A percentile compares a stretch with the other conserved stretches of the same genome.
phyloP scores from a whole-genome alignment of 2,888 invertebrate genomes.

The Leptogaster cylindrica region DNA sequence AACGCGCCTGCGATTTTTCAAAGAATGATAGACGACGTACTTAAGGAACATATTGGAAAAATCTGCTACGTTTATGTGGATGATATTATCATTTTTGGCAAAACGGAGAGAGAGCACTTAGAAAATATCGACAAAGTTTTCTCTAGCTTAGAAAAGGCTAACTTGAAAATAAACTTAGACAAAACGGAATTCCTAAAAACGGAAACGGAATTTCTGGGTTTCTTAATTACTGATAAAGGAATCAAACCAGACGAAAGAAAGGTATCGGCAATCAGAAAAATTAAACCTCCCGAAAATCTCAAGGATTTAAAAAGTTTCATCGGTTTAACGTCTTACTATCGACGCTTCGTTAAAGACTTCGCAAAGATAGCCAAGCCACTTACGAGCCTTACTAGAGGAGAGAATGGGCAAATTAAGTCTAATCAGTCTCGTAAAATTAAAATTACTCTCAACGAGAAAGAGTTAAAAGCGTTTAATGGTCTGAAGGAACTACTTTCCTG shows the following conservation, averaged over 20 bases:
- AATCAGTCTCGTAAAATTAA: slow-evolving; percentile 44
- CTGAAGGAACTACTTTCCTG: slow-evolving; percentile 46
- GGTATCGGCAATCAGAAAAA: slow-evolving; percentile 29
- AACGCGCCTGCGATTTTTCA: slow-evolving; percentile 46
- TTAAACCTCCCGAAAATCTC: slow-evolving; percentile 38
- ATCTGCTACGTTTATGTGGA: slow-evolving; percentile 48
- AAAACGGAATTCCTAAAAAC: slow-evolving; percentile 45
- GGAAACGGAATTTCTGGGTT: slow-evolving; percentile 44
- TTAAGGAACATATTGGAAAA: slow-evolving; percentile 42
- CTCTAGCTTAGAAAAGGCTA: slow-evolving; percentile 27
- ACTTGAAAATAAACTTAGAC: slow-evolving; percentile 41
- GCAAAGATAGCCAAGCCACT: slow-evolving; percentile 45
- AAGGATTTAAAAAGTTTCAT: slow-evolving; percentile 46
- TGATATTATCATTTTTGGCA: slow-evolving; percentile 48
- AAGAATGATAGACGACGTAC: slow-evolving; percentile 36
- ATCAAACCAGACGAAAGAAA: slow-evolving; percentile 42
- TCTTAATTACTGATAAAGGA: slow-evolving; percentile 42
- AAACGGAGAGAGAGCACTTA: slow-evolving; percentile 36
- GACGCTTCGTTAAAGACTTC: slow-evolving; percentile 46
- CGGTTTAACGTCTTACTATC: slow-evolving; percentile 44
- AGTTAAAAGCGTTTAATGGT: slow-evolving; percentile 44
- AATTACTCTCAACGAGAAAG: slow-evolving; percentile 39
- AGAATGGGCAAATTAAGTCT: slow-evolving; percentile 45
- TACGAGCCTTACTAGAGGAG: slow-evolving; percentile 47
- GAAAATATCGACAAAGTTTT: slow-evolving; percentile 42